Evolutionary conservation across 2,113 vertebrate genomes (phyloP), one percentile per base, ranked within the genome.

Genomic region (Misgurnus mizolepis): DNA sequence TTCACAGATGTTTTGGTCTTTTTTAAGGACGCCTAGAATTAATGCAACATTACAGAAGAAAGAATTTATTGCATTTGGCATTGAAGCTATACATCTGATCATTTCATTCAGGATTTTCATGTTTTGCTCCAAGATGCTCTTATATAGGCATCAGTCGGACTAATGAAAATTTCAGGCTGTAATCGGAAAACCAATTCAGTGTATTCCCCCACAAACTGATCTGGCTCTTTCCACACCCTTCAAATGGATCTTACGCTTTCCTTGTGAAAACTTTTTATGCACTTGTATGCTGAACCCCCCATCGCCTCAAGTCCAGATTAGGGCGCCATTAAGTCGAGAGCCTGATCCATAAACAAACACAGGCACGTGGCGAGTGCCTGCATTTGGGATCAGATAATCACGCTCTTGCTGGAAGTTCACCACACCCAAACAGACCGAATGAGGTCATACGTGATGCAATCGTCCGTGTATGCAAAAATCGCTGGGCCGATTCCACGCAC

Each of bases 381-480:
- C 22, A 47, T 55, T 65, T 18, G 9, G 39, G 74, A 47, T 55
- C 74, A 66, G 10, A 75, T 47, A 61, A 75, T 75, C 58, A 49
- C 3, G 4, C 55, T 73, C 39, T 41, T 64, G 72, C 72, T 75
- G 72, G n/a, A 75, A 75, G 34, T 27, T 39, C 18, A 75, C 58
- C 72, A 75, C 72, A 9, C 72, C 72, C 43, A 49, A 62, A 58
- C 72, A 18, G 62, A 58, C 41, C 5, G 43, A 74, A 64, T 75
- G 72, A 75, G 72, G 40, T 75, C 72, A 75, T 34, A n/a, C 11
- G 22, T 75, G 72, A 75, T 75, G 72, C 72, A 62, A 39, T 73
- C n/a, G 0, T 45, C 43, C 55, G 27, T 73, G 71, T 60, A 62
- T 75, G 72, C 58, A 47, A 75, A 49, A 58, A 39, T 41, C 41